Percentiles rank a stretch among this genome's conserved stretches.
Evolutionary conservation across 2,113 vertebrate species (phyloP).

Genomic region (Chaetura pelagica): DNA sequence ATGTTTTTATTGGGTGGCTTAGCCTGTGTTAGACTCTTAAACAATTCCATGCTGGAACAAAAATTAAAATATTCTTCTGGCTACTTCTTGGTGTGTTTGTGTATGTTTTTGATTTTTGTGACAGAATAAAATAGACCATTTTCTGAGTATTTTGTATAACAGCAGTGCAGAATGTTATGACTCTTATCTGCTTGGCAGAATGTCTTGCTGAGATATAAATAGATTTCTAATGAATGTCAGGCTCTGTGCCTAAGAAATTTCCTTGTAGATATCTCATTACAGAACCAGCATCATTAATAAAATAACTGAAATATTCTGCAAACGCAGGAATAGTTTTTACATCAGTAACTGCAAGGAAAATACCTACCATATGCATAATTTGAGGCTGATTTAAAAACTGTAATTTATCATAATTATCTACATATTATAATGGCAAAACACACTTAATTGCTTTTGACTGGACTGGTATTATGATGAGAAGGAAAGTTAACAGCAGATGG

Average conservation of each 20-base stretch:
- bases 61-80: constrained; percentile 28
- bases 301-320: constrained; percentile 77
- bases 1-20: background rate
- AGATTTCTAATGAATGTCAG: constrained; percentile 83
- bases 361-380: constrained; percentile 79
- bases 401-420: constrained; percentile 86
- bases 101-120: constrained; percentile 11
- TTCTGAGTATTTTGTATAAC: constrained; percentile 64
- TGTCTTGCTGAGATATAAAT: constrained; percentile 83
- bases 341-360: constrained; percentile 75
- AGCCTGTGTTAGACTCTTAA: background rate
- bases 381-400: constrained; percentile 75
- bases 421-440: constrained; percentile 81
- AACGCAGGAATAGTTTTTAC: constrained; percentile 69
- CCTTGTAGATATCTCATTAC: constrained; percentile 81
- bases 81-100: constrained; percentile 41
- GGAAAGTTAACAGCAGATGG: constrained; percentile 81
- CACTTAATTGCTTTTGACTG: constrained; percentile 84
- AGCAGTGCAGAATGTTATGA: constrained; percentile 41
- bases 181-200: constrained; percentile 69
- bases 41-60: background rate
- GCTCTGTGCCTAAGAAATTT: constrained; percentile 77
- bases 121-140: constrained; percentile 48
- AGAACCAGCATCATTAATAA: constrained; percentile 83
- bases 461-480: constrained; percentile 76